Evolutionary conservation across 2,797 vertebrate species (phyloP).

Genomic region (Enteromius trimaculatus): DNA sequence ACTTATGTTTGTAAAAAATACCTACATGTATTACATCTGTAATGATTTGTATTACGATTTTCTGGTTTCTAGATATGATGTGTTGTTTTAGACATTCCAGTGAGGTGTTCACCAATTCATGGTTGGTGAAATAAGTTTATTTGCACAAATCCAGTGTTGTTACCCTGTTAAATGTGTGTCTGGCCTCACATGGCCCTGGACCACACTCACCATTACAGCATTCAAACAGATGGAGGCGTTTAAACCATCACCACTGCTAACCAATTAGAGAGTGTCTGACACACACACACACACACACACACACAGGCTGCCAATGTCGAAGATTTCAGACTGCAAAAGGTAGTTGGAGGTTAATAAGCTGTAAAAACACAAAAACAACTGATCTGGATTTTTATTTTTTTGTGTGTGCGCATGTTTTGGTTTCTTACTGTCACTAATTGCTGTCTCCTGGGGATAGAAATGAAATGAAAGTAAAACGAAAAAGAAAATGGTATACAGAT

Average conservation of each 20-base stretch:
- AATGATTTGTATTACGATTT: too few relatives aligned
- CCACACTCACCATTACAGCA: background rate
- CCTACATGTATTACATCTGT: too few relatives aligned
- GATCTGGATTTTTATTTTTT: background rate
- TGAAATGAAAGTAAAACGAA: background rate
- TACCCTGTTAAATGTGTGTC: background rate
- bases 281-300: background rate
- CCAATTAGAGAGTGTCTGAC: background rate
- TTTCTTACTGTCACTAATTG: constrained; percentile 30
- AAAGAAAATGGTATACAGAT: background rate
- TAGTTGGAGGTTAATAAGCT: constrained; percentile 24
- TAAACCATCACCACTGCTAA: background rate
- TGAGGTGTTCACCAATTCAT: background rate
- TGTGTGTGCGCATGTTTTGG: background rate
- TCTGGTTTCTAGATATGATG: background rate
- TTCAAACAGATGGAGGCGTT: constrained; percentile 16
- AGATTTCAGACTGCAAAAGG: constrained; percentile 15
- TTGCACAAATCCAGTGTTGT: background rate
- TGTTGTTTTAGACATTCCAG: background rate
- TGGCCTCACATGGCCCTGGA: background rate
- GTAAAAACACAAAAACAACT: constrained; percentile 6
- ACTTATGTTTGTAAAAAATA: too few relatives aligned
- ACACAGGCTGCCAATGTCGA: background rate
- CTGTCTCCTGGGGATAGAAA: constrained; percentile 5
- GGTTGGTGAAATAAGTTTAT: background rate